Evolutionary conservation across 2,113 vertebrate species (phyloP), one percentile per base, ranked within the genome.

Genomic region (Nibea albiflora): DNA sequence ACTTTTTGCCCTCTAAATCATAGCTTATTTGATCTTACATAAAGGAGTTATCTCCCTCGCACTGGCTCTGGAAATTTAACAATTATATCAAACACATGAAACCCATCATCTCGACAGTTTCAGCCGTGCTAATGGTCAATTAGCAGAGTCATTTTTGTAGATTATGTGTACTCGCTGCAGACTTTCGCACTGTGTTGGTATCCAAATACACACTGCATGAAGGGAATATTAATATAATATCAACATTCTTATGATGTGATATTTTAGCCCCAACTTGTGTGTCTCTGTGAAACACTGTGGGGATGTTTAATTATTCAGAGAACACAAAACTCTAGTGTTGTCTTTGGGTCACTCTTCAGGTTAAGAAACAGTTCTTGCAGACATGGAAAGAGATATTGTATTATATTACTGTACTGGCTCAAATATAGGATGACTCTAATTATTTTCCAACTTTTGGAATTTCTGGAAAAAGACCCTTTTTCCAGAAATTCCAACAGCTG

Each of bases 21-120:
- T 64, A 24, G 47, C 35, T 64, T 80, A 70, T 85, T 88, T 84
- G 79, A 87, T 85, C 78, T 75, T 19, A 77, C 69, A 72, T 80
- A 66, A 80, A 71, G 22, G 44, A 19, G 11, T 66, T 79, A 57
- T 76, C 70, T 28, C 44, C 56, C 50, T 14, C 11, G 0, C 5
- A 5, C 69, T 44, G 66, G 42, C 73, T 57, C 28, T n/a, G 73
- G 49, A 44, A 76, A 35, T 68, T 76, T 76, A 73, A 82, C 67
- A 28, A 65, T 60, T 73, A 64, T 54, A 68, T 78, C 58, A 78
- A 88, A 76, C 47, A 56, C 62, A 65, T 70, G 26, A 57, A 73
- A 67, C 42, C 68, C 35, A 69, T 75, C 70, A 75, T 56, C 78
- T 70, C 64, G 35, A 74, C 49, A 57, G 44, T 73, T 78, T 85